Base-by-base conservation (phyloP, 2,888 invertebrate species). In the Nycteola revayana region DNA sequence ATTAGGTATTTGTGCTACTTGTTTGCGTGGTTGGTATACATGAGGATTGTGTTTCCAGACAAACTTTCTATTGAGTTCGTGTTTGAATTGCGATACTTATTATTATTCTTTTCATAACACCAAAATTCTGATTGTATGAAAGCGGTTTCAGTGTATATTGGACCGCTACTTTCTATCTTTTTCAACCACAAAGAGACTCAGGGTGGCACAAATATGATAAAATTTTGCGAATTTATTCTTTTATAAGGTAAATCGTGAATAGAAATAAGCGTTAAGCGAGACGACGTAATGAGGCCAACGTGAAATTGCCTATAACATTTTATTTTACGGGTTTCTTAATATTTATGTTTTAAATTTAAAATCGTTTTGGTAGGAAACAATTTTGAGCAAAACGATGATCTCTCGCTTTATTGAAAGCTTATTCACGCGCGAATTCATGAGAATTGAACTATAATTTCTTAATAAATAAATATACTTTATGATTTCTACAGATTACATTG, bases 271-370 rank as follows among this genome's bases (percentile, higher is more conserved):
- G 50, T 56, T 51, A 53, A 57, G 49, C 52, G 60, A 51, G 55
- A 40, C 51, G 46, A 32, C 44, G 38, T 62, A 63, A 65, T 62
- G 63, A 57, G 48, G 52, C 57, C 60, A 65, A 64, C 57, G 61
- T 62, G 62, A 56, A 55, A 65, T 64, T 54, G 49, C 32, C 49
- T 44, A 52, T 51, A 48, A 43, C 38, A 36, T 54, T 48, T 59
- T 48, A 42, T 40, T 43, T 31, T 36, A 49, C 46, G 38, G 32
- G 31, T 37, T 32, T 34, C 29, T 28, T 14, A 14, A 14, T 14
- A 3, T 14, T 14, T n/a, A n/a, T n/a, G n/a, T n/a, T n/a, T n/a
- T n/a, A n/a, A n/a, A n/a, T n/a, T n/a, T n/a, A n/a, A n/a, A n/a
- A n/a, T n/a, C n/a, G n/a, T n/a, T n/a, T n/a, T n/a, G n/a, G n/a